Base-by-base conservation (phyloP, 2,797 vertebrate genomes). In the Crypturellus tataupa region DNA sequence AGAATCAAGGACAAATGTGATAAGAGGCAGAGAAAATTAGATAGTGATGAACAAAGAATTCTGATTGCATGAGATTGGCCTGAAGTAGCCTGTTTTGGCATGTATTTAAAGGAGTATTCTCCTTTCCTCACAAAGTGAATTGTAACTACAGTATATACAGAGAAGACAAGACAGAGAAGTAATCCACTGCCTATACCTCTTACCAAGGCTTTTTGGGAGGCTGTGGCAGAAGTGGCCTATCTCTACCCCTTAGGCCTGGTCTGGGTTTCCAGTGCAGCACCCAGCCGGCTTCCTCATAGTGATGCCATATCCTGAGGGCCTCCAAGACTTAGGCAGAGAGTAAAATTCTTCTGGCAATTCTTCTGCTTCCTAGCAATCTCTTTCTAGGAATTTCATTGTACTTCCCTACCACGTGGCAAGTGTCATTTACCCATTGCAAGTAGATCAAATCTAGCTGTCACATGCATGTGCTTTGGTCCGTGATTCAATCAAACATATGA, bases 1-100 rank as follows among this genome's bases (percentile, higher is more conserved):
- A 84, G 35, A 80, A 70, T 88, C 35, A 79, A 81, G 42, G 81
- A 37, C 7, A 63, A 86, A 60, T 12, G 35, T 5, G 10, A 79
- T 7, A 3, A 67, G 3, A 33, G 24, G 39, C n/a, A 86, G 17
- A 24, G 37, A 67, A 79, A 91, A 77, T 44, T 12, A 78, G 35
- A 33, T 24, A 35, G 21, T 12, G 42, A 79, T 49, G 31, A 84
- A 81, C 14, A 81, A 56, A 33, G 59, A 49, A 51, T 84, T 91
- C n/a, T n/a, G 75, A 49, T 39, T 46, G 23, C 2, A 1, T 3
- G 10, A 21, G 24, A 40, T 6, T 56, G 44, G n/a, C 42, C 67
- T 65, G 37, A 81, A 87, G 80, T 31, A 62, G 29, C 65, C 62
- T 73, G 18, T 3, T 84, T 73, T 49, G 85, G 33, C 64, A 83